A percentile compares a stretch with the other conserved stretches of the same genome.
Evolutionary conservation across 2,888 invertebrate genomes (phyloP).

Genomic region (Pyrrhosoma nymphula): DNA sequence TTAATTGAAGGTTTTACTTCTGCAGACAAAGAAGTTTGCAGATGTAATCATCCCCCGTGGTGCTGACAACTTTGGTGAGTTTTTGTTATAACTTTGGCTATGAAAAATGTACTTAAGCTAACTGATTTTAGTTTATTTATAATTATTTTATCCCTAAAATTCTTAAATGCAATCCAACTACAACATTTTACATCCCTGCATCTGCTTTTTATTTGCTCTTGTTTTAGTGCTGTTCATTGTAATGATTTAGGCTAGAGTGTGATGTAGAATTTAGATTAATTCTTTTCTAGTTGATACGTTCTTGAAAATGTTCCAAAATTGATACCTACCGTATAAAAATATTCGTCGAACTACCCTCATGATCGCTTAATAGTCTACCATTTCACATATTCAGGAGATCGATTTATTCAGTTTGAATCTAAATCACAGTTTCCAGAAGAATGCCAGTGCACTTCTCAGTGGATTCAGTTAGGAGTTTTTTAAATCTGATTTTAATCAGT

Average conservation of each 20-base stretch:
- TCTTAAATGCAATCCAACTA: not conserved
- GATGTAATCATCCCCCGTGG: constrained; percentile 99
- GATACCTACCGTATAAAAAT: no score
- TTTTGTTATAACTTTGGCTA: not conserved
- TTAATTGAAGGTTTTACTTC: not conserved
- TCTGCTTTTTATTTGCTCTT: not conserved
- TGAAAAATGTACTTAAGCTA: not conserved
- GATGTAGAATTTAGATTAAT: no score
- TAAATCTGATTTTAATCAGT: no score
- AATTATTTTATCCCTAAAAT: not conserved
- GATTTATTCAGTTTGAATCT: no score
- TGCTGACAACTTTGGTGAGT: constrained; percentile 96
- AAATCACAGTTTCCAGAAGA: no score
- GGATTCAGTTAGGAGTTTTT: no score
- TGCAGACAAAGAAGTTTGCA: constrained; percentile 98
- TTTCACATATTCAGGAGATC: no score
- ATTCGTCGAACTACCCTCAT: no score
- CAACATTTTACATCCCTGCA: not conserved
- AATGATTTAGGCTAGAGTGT: not conserved
- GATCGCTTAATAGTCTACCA: no score
- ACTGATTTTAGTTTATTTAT: not conserved
- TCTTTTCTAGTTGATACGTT: not conserved
- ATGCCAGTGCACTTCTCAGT: no score
- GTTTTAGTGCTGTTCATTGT: not conserved
- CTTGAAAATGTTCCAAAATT: no score